These are phyloP conservation scores for Aphidius gifuensis DNA, from an alignment of 1,140 invertebrate genomes.

Conservation along the genomic window DNA sequence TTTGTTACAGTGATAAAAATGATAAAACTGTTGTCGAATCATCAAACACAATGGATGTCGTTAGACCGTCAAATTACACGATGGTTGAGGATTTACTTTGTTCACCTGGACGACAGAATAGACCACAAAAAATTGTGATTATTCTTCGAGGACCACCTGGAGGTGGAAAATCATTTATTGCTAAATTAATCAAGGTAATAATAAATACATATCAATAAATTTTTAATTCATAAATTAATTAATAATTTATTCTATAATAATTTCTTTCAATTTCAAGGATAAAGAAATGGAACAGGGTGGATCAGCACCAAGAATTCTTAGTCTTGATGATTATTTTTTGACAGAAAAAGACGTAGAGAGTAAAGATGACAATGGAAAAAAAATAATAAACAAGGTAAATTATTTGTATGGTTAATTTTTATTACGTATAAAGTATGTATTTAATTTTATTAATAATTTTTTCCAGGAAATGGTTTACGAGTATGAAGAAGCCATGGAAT, in stretches of 20 bases:
- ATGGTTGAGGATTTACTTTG: conserved; percentile 81
- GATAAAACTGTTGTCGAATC: conserved; percentile 10
- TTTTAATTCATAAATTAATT: no score
- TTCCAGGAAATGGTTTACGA: conserved; percentile 84
- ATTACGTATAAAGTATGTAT: conserved; percentile 1
- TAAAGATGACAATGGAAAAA: conserved; percentile 77
- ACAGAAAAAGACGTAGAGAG: conserved; percentile 81
- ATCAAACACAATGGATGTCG: conserved; percentile 45
- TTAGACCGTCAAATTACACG: conserved; percentile 50
- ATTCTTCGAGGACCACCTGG: conserved; percentile 87
- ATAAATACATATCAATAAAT: conserved; percentile 31
- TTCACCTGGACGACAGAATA: conserved; percentile 67
- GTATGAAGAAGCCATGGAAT: conserved; percentile 83
- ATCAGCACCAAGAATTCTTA: conserved; percentile 82
- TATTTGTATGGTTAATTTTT: conserved; percentile 11
- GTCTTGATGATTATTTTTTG: conserved; percentile 95
- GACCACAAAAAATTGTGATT: conserved; percentile 81
- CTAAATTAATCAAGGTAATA: conserved; percentile 81
- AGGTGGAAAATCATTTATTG: conserved; percentile 84
- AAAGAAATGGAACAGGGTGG: conserved; percentile 74
- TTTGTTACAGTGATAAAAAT: conserved; percentile 27
- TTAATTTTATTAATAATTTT: conserved; percentile 18
- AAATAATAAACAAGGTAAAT: conserved; percentile 62
- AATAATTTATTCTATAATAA: no score
- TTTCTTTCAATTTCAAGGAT: conserved; percentile 56